A percentile compares a stretch with the other conserved stretches of the same genome.
phyloP scores from a whole-genome alignment of 2,888 invertebrate genomes.

The Bedellia somnulentella region DNA sequence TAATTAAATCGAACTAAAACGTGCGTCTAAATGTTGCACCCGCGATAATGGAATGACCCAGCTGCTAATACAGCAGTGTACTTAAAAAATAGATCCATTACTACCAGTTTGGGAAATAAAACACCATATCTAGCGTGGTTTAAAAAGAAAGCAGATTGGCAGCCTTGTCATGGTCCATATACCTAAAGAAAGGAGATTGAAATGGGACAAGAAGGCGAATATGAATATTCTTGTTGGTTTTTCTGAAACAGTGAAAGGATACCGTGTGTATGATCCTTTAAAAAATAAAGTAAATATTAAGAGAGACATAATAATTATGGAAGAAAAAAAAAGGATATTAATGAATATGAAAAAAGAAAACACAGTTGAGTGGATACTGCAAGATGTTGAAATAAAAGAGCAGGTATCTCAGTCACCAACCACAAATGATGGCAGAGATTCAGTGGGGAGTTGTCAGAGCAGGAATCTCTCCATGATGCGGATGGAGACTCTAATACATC shows the following conservation, averaged over 20 bases:
- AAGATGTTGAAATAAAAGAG: no score
- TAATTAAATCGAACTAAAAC: no score
- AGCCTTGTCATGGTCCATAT: conserved; percentile 14
- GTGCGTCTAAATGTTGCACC: no score
- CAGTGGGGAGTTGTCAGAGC: background rate
- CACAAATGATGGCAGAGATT: background rate
- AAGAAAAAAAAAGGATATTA: background rate
- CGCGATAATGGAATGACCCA: no score
- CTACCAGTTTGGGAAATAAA: conserved; percentile 10
- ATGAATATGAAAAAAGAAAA: background rate
- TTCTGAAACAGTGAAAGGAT: conserved; percentile 14
- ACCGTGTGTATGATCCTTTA: conserved; percentile 12
- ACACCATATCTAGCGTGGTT: conserved; percentile 10
- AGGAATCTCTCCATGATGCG: no score
- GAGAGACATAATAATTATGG: conserved; percentile 1
- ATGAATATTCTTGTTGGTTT: conserved; percentile 15
- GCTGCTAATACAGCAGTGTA: conserved; percentile 10
- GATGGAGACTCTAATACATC: background rate
- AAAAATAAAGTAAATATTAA: conserved; percentile 3
- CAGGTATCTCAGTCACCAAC: no score
- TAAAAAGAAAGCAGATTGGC: conserved; percentile 11
- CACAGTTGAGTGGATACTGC: no score
- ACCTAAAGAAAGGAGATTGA: conserved; percentile 17
- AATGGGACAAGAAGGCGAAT: conserved; percentile 12
- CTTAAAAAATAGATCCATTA: conserved; percentile 10